Conservation (phyloP, 92 coral and sea anemone species). For the Zoanthus solanderi region DNA sequence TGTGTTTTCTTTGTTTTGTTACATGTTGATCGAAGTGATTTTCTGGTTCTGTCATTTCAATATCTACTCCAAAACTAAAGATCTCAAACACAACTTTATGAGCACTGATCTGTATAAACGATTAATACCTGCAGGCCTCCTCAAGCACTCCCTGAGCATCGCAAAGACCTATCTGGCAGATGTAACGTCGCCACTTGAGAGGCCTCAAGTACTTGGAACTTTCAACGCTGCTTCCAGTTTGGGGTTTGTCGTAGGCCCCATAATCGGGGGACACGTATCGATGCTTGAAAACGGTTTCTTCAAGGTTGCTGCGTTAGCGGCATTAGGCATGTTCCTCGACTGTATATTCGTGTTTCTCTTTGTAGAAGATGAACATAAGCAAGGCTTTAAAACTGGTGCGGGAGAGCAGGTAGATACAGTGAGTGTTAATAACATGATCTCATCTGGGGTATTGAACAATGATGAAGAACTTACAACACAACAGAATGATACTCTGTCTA, state of each 20-base stretch:
- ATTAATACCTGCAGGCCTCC: conserved; percentile 64
- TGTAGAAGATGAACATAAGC: conserved; percentile 50
- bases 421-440: neutral
- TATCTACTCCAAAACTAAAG: too few relatives aligned
- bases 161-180: conserved; percentile 91
- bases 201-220: conserved; percentile 85
- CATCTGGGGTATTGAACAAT: neutral
- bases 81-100: neutral
- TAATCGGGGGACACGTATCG: conserved; percentile 93
- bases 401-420: neutral
- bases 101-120: neutral
- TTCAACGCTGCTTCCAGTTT: conserved; percentile 92
- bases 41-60: too few relatives aligned
- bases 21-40: too few relatives aligned
- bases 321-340: conserved; percentile 65
- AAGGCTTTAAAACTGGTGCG: neutral
- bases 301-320: conserved; percentile 76
- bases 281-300: conserved; percentile 90
- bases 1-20: too few relatives aligned
- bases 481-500: conserved; percentile 19
- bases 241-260: conserved; percentile 95
- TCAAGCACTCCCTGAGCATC: conserved; percentile 92
- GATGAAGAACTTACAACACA: neutral
- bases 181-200: conserved; percentile 76
- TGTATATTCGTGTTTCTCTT: conserved; percentile 78